phyloP scores from a whole-genome alignment of 2,113 vertebrate species.

The Lucifuga dentata region DNA sequence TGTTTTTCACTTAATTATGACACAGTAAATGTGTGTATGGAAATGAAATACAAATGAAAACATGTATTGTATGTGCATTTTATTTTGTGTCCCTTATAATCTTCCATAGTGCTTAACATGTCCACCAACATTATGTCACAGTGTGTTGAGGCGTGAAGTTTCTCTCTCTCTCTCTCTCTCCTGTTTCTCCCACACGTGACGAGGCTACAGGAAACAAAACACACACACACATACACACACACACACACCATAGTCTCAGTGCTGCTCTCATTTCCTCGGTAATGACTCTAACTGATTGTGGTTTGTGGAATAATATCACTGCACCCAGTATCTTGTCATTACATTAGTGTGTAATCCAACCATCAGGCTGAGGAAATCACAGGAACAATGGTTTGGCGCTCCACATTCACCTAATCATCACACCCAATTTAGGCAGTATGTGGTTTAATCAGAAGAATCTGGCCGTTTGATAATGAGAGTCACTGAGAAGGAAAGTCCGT shows the following conservation, averaged over 20 bases:
- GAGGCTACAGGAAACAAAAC: constrained; percentile 25
- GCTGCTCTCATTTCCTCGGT: constrained; percentile 47
- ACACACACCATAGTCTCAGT: constrained; percentile 28
- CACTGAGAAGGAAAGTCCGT: constrained; percentile 45
- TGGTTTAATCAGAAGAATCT: constrained; percentile 43
- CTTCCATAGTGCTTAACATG: too few species aligned
- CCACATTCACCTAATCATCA: neutral
- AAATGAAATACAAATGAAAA: too few species aligned
- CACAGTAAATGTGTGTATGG: too few species aligned
- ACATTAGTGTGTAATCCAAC: constrained; percentile 11
- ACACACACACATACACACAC: constrained; percentile 2
- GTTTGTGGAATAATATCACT: constrained; percentile 41
- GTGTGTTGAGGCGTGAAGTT: constrained; percentile 51
- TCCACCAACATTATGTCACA: constrained; percentile 42
- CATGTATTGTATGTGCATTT: too few species aligned
- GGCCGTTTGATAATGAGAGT: constrained; percentile 39
- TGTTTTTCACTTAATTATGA: too few species aligned
- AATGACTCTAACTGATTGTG: constrained; percentile 55
- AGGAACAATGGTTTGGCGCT: neutral
- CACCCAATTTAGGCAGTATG: constrained; percentile 26
- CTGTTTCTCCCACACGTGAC: constrained; percentile 54
- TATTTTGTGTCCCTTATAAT: too few species aligned
- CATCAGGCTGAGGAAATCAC: neutral
- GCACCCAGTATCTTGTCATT: constrained; percentile 18
- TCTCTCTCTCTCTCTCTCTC: constrained; percentile 28